phyloP scores from a whole-genome alignment of 2,888 invertebrate species.

The Saturnia japonica region DNA sequence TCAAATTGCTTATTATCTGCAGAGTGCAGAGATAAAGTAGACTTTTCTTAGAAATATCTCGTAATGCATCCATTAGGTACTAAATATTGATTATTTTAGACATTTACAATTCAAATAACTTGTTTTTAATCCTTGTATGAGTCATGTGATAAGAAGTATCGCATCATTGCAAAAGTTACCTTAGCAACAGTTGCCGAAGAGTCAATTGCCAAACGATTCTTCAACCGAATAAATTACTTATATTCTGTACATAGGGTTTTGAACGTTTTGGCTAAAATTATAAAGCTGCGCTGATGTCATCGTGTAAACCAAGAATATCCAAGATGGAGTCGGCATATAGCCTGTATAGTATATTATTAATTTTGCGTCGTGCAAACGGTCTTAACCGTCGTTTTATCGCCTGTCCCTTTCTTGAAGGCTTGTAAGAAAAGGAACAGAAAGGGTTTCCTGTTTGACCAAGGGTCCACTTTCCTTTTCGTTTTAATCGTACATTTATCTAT shows the following conservation, averaged over 20 bases:
- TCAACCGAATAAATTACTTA: constrained; percentile 52
- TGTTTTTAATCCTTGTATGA: constrained; percentile 5
- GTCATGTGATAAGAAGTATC: background rate
- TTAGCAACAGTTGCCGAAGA: constrained; percentile 51
- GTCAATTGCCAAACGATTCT: constrained; percentile 43
- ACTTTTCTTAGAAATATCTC: background rate
- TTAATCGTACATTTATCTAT: background rate
- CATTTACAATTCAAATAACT: background rate
- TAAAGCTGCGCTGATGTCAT: constrained; percentile 77
- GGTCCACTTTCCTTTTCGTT: constrained; percentile 47
- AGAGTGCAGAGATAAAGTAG: background rate
- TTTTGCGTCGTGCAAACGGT: constrained; percentile 71
- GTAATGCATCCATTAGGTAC: background rate
- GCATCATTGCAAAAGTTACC: constrained; percentile 25
- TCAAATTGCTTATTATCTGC: background rate
- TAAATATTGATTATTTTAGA: background rate
- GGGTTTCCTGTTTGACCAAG: constrained; percentile 61
- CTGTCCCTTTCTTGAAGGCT: constrained; percentile 57
- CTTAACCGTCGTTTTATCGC: constrained; percentile 68
- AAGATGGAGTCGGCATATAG: constrained; percentile 60
- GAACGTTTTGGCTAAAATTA: constrained; percentile 69
- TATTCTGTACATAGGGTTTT: constrained; percentile 42
- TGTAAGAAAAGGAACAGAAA: constrained; percentile 51
- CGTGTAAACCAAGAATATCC: constrained; percentile 54
- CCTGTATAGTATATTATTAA: constrained; percentile 75